phyloP scores from a whole-genome alignment of 2,888 invertebrate genomes.

The Rotaria sp. region DNA sequence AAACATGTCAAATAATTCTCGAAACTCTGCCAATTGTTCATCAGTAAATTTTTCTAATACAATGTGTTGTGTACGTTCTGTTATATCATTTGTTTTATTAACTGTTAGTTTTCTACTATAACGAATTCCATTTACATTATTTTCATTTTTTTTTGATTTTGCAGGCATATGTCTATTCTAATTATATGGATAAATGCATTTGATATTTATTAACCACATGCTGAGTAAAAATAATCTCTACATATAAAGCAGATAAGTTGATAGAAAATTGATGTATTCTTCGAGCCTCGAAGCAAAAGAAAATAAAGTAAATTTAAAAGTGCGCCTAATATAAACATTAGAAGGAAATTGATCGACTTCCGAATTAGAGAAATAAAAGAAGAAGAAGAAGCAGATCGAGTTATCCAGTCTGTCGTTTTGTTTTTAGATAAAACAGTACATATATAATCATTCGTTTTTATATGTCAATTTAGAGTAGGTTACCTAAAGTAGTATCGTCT shows the following conservation, averaged over 20 bases:
- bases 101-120: not conserved
- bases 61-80: not conserved
- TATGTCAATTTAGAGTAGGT: too few species aligned
- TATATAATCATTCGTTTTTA: not conserved
- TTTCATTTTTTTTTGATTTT: not conserved
- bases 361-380: too few species aligned
- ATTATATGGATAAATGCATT: not conserved
- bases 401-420: too few species aligned
- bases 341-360: too few species aligned
- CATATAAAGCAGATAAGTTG: not conserved
- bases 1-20: slow-evolving; percentile 21
- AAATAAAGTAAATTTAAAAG: not conserved
- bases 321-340: not conserved
- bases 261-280: not conserved
- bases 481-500: too few species aligned
- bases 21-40: slow-evolving; percentile 7
- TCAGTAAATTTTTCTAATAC: slow-evolving; percentile 1
- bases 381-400: too few species aligned
- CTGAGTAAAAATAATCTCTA: not conserved
- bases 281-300: not conserved
- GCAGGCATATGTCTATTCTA: not conserved
- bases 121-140: not conserved
- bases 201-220: not conserved
- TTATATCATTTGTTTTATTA: not conserved
- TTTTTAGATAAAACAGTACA: not conserved